Base-by-base conservation (phyloP, 2,797 vertebrate species). In the Heliangelus exortis region DNA sequence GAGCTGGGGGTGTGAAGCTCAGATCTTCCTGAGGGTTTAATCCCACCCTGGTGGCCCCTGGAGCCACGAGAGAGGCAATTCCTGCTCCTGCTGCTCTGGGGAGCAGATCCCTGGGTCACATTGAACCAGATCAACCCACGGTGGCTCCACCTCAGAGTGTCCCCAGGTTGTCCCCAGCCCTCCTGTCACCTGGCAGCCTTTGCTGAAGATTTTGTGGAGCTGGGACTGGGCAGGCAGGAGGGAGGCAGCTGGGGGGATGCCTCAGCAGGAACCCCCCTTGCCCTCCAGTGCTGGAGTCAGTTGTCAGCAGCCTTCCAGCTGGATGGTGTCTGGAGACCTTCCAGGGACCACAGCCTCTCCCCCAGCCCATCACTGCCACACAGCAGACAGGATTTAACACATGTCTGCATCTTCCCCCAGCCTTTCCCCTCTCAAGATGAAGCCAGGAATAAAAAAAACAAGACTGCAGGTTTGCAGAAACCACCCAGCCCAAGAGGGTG, bases 281-380 rank as follows among this genome's bases (percentile, higher is more conserved):
- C 47, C 62, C 83, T 51, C 47, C 0, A 34, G 88, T 84, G 91
- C 63, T 55, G 79, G 26, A 89, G 59, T 61, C 87, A 39, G 75
- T 54, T 65, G 85, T 92, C 95, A 97, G 93, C 93, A 90, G 76
- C 62, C 45, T 59, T 82, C 88, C 95, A 96, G 94, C 89, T 74
- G 78, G 93, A 92, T 0, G 18, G 68, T 63, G 79, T 75, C 95
- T 96, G 93, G 94, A 95, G 91, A 76, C 78, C 89, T 87, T 95
- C 92, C 96, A 96, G 91, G 20, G 29, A 79, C 67, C 89, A 89
- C 84, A 91, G 85, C 6, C 80, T 87, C 95, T 96, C 92, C 96
- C 91, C 93, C 88, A 48, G 89, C 95, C 93, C 95, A 91, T 91
- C 87, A 68, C 89, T 93, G 79, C 83, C 94, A 86, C n/a, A 11